These are phyloP conservation scores for Blastobasis lacticolella DNA, from an alignment of 2,888 invertebrate genomes.

Conservation along the genomic window DNA sequence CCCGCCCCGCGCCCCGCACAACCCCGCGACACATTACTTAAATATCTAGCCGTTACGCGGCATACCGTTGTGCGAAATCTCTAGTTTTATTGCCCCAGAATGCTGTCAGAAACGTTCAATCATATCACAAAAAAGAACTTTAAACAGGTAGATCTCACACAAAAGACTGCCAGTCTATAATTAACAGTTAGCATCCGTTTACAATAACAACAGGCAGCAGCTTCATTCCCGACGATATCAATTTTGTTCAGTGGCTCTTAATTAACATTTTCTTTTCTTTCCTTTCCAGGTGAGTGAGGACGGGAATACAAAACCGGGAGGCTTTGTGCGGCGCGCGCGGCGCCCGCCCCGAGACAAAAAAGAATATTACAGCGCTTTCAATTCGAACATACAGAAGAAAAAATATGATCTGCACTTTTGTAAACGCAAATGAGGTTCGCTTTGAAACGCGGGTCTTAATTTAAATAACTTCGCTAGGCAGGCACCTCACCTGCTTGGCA, in stretches of 20 bases:
- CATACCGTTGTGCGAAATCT: conserved; percentile 12
- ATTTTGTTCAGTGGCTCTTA: conserved; percentile 69
- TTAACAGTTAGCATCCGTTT: conserved; percentile 41
- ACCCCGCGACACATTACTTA: conserved; percentile 22
- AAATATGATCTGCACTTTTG: conserved; percentile 70
- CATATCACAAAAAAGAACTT: neutral
- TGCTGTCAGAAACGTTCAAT: conserved; percentile 8
- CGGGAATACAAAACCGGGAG: conserved; percentile 56
- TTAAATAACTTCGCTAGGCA: conserved; percentile 48
- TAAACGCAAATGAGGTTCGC: conserved; percentile 66
- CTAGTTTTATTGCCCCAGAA: conserved; percentile 15
- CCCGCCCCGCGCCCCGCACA: conserved; percentile 8
- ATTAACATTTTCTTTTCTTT: conserved; percentile 74
- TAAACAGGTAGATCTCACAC: conserved; percentile 1
- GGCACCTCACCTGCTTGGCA: conserved; percentile 30
- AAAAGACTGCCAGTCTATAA: conserved; percentile 8
- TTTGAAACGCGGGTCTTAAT: conserved; percentile 58
- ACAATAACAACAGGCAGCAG: conserved; percentile 47
- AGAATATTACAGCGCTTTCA: conserved; percentile 67
- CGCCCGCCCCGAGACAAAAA: conserved; percentile 51
- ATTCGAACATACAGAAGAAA: conserved; percentile 60
- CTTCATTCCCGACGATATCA: conserved; percentile 61
- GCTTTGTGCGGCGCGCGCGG: conserved; percentile 50
- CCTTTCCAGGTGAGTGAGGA: conserved; percentile 70
- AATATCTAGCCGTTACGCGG: conserved; percentile 23